Percentiles rank a stretch among this genome's conserved stretches.
phyloP scores from a whole-genome alignment of 2,113 vertebrate genomes.

The Bos indicus region DNA sequence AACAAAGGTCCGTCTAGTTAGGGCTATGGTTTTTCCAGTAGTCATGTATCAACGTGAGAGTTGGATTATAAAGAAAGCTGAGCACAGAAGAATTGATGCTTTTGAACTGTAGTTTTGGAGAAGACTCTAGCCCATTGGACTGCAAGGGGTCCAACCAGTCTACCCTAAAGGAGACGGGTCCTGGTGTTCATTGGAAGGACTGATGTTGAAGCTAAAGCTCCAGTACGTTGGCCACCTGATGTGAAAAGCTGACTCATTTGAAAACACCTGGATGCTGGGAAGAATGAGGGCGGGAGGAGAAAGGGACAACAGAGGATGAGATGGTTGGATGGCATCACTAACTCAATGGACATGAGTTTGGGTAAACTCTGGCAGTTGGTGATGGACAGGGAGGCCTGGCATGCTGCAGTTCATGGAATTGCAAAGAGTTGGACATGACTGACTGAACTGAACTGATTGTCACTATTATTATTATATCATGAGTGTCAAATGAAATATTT shows the following conservation, averaged over 20 bases:
- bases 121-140: no score
- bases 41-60: not conserved
- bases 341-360: not conserved
- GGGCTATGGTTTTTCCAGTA: not conserved
- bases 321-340: fast-evolving
- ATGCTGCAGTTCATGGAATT: not conserved
- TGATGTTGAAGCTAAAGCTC: not conserved
- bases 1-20: not conserved
- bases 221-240: not conserved
- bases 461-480: not conserved
- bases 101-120: not conserved
- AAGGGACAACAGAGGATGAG: not conserved
- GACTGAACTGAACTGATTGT: not conserved
- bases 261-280: not conserved
- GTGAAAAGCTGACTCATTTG: not conserved
- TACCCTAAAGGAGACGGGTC: no score
- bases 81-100: not conserved
- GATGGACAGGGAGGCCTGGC: not conserved
- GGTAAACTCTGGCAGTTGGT: not conserved
- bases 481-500: not conserved
- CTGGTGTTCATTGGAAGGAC: no score
- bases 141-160: no score
- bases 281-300: not conserved
- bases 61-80: not conserved
- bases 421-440: fast-evolving